Evolutionary conservation across 2,113 vertebrate genomes (phyloP), one percentile per base, ranked within the genome.

Genomic region (Podarcis raffonei): DNA sequence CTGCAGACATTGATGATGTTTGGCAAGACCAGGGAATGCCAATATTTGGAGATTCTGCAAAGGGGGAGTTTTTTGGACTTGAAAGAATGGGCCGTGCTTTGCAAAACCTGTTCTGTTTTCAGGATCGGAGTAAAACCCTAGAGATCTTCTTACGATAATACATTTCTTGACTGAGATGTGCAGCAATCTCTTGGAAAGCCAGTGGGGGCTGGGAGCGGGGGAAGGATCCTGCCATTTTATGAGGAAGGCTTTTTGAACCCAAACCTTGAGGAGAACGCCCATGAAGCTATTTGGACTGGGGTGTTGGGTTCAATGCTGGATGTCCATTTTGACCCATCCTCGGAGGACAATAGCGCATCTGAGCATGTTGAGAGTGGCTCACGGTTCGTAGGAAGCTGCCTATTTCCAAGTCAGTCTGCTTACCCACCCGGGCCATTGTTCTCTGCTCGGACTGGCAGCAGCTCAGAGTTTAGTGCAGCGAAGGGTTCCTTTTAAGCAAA

Each of bases 51-150:
- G 2, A 11, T 62, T 18, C 32, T 15, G 4, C 15, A 2, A 48
- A 22, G 68, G 77, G 0, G 37, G 35, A 77, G 37, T 1, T 53
- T 53, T 53, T 27, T 23, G 59, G 16, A 11, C 65, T 35, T 27
- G 27, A 18, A 62, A 76, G 23, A 30, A 6, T 6, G 22, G 30
- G 15, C 2, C 18, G 0, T 69, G 65, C 1, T 71, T 25, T 69
- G 18, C 23, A 72, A n/a, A 23, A 37, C 62, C n/a, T 92, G 93
- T 93, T 82, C 92, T 8, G 93, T 96, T 96, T 94, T 95, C 94
- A 95, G 95, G 95, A 96, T 93, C 83, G 94, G 91, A 92, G 92
- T 95, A 93, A 94, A 95, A 93, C 25, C 20, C 25, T 74, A 5
- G 5, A 57, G 39, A 69, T 18, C 27, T 32, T 53, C 48, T 42